These are phyloP conservation scores for Megaustenia siamemsis DNA, from an alignment of 2,888 invertebrate species.

Conservation along the genomic window DNA sequence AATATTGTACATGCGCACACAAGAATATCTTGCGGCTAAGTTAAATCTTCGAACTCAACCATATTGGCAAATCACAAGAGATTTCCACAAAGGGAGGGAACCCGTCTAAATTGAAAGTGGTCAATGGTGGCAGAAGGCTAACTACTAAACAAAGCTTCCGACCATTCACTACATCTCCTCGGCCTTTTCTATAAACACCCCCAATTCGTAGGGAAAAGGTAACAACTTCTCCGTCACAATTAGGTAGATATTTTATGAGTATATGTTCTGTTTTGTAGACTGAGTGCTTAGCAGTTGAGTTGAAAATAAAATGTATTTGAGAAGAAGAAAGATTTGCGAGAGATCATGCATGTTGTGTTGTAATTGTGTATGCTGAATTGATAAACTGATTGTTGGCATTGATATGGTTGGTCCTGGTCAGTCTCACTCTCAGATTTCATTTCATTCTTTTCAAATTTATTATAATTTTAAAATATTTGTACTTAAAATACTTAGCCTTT, in stretches of 20 bases:
- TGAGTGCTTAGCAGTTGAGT: too few species aligned
- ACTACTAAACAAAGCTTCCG: constrained; percentile 17
- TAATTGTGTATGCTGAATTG: too few species aligned
- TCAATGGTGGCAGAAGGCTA: constrained; percentile 32
- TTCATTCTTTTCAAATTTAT: too few species aligned
- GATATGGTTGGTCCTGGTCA: too few species aligned
- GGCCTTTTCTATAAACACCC: neutral
- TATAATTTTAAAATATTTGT: too few species aligned
- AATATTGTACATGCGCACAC: constrained; percentile 4
- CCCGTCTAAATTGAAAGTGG: neutral
- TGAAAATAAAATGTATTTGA: too few species aligned
- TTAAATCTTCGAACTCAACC: neutral
- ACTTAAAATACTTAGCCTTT: too few species aligned
- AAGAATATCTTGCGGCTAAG: neutral
- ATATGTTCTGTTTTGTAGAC: neutral
- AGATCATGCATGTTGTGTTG: too few species aligned
- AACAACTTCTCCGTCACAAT: neutral
- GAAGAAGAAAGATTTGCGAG: too few species aligned
- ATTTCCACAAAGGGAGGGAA: constrained; percentile 24
- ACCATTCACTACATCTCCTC: neutral
- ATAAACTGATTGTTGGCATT: too few species aligned
- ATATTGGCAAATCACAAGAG: constrained; percentile 39
- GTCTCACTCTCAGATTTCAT: too few species aligned
- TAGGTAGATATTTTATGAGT: neutral
- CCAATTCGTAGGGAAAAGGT: neutral